phyloP scores from a whole-genome alignment of 2,888 invertebrate genomes.

The Aleiodes alternator region DNA sequence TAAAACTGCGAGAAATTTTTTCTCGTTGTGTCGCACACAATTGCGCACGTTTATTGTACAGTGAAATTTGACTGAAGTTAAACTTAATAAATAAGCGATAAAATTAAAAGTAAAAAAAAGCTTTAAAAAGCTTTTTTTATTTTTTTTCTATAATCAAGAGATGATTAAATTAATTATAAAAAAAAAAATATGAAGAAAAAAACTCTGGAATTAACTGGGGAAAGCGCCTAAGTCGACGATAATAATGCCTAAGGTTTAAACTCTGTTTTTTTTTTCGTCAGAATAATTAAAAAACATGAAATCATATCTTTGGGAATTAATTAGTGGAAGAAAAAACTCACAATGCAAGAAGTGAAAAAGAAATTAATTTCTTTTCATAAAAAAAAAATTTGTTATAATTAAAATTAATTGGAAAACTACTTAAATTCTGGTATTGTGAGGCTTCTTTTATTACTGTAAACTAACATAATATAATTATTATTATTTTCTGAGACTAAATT shows the following conservation, averaged over 20 bases:
- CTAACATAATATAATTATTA: no score
- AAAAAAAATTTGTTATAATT: no score
- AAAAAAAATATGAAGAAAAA: neutral
- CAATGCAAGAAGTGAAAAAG: no score
- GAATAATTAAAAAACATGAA: neutral
- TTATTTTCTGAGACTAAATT: no score
- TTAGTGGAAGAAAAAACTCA: neutral
- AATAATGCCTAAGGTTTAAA: conserved; percentile 15
- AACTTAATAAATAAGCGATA: conserved; percentile 4
- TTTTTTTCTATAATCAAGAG: no score
- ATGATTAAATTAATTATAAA: neutral
- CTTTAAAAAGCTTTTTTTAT: conserved; percentile 2
- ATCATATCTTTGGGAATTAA: conserved; percentile 5
- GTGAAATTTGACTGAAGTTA: conserved; percentile 30
- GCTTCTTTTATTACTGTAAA: no score
- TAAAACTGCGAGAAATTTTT: neutral
- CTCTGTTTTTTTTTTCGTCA: neutral
- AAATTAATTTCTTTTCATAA: no score
- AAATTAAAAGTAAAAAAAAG: conserved; percentile 6
- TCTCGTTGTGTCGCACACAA: neutral
- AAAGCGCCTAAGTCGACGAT: conserved; percentile 12
- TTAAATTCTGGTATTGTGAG: no score
- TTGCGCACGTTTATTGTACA: conserved; percentile 22
- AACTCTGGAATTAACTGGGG: neutral
- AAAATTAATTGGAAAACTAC: no score